Conservation (phyloP, 2,113 vertebrate species). For the Eretmochelys imbricata region DNA sequence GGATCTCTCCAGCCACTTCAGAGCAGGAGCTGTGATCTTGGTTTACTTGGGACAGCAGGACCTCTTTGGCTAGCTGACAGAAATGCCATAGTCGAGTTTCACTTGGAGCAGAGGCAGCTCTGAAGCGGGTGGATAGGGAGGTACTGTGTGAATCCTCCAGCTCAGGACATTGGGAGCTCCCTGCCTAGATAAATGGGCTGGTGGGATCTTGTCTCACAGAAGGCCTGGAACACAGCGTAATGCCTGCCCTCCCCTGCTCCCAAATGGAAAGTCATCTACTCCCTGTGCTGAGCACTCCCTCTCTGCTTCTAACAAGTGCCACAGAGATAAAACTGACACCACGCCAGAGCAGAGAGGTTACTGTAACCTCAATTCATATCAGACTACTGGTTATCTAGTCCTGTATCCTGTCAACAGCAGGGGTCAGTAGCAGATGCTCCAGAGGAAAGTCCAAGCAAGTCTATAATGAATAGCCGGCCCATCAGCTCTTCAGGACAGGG, state of each 20-base stretch:
- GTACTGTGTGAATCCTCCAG: not conserved
- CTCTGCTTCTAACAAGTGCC: not conserved
- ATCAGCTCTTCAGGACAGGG: not conserved
- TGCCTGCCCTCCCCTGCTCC: not conserved
- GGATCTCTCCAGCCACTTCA: not conserved
- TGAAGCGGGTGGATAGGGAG: not conserved
- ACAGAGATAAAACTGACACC: not conserved
- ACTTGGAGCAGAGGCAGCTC: not conserved
- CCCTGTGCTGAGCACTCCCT: not conserved
- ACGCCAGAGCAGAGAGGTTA: not conserved
- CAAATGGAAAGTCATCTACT: not conserved
- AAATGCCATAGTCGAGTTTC: not conserved
- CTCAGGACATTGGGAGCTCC: not conserved
- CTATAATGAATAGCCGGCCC: rapidly evolving
- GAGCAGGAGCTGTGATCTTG: rapidly evolving
- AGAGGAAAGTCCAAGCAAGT: rapidly evolving
- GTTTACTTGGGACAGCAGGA: not conserved
- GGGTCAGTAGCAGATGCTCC: not conserved
- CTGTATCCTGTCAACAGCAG: not conserved
- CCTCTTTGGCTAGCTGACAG: rapidly evolving
- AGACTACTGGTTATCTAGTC: not conserved
- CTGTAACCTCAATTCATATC: not conserved
- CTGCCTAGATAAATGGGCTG: not conserved
- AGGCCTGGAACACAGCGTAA: not conserved
- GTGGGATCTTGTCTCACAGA: not conserved